Evolutionary conservation across 2,797 vertebrate species (phyloP).

Genomic region (Enteromius anoplus): DNA sequence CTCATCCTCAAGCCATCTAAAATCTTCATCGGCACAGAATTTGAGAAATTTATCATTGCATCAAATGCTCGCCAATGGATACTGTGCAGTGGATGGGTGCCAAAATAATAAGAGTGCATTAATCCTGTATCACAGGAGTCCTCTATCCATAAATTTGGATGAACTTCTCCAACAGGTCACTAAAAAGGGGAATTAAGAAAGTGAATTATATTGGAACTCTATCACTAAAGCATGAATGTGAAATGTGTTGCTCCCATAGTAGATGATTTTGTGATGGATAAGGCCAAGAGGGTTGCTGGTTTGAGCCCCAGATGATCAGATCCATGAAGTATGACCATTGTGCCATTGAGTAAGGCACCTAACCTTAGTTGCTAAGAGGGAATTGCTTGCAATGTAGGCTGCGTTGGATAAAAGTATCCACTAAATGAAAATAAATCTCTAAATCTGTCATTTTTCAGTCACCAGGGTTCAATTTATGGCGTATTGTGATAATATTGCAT

Average conservation of each 20-base stretch:
- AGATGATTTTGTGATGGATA: not conserved
- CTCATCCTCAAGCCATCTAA: not conserved
- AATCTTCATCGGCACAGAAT: not conserved
- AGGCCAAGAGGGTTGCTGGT: not conserved
- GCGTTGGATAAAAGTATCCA: not conserved
- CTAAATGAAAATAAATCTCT: conserved; percentile 2
- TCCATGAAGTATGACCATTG: not conserved
- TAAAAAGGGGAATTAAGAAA: not conserved
- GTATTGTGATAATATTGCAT: not conserved
- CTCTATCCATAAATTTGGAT: not conserved
- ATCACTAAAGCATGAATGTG: not conserved
- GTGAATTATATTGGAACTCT: not conserved
- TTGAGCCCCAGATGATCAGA: not conserved
- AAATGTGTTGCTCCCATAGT: not conserved
- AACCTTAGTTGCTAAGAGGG: not conserved
- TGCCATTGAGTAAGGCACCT: conserved; percentile 13
- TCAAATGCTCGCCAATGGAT: not conserved
- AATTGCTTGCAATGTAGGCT: not conserved
- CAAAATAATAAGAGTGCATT: not conserved
- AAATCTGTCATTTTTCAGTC: conserved; percentile 23
- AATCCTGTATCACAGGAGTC: not conserved
- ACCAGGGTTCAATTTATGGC: conserved; percentile 21
- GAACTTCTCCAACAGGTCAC: not conserved
- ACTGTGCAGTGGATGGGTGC: too few relatives aligned
- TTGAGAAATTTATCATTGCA: not conserved